A percentile compares a stretch with the other conserved stretches of the same genome.
Evolutionary conservation across 2,888 invertebrate species (phyloP).

Genomic region (Pseudococcus viburni): DNA sequence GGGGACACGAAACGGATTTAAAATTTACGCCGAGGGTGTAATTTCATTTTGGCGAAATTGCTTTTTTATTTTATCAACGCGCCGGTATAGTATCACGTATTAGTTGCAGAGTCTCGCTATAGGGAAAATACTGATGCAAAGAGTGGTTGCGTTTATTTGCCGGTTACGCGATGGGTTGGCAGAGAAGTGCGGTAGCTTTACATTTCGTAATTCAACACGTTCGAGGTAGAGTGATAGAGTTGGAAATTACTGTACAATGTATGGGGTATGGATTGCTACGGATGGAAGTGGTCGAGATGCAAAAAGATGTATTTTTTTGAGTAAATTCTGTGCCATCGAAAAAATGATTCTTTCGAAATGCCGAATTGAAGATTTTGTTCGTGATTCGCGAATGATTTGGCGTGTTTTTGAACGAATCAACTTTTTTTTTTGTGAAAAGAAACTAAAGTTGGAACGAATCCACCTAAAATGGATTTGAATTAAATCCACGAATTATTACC

Average conservation of each 20-base stretch:
- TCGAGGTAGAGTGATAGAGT: background rate
- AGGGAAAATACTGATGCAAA: background rate
- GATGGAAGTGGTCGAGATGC: too few species aligned
- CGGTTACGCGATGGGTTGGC: background rate
- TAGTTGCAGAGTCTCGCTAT: slow-evolving; percentile 15
- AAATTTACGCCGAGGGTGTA: slow-evolving; percentile 47
- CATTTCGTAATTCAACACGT: background rate
- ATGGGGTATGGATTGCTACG: too few species aligned
- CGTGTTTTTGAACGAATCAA: too few species aligned
- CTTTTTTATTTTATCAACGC: slow-evolving; percentile 51
- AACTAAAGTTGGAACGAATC: too few species aligned
- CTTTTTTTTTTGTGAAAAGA: too few species aligned
- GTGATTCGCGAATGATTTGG: too few species aligned
- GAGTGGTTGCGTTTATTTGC: slow-evolving; percentile 14
- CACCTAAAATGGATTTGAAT: too few species aligned
- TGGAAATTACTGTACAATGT: background rate
- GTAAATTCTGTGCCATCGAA: too few species aligned
- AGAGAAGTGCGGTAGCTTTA: background rate
- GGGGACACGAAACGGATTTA: slow-evolving; percentile 7
- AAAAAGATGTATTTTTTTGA: too few species aligned
- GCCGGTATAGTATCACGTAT: background rate
- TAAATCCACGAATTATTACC: too few species aligned
- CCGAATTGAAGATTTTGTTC: too few species aligned
- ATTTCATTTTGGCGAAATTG: slow-evolving; percentile 50
- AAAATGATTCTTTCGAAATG: too few species aligned